Base-by-base conservation (phyloP, 2,797 vertebrate genomes). In the Zalophus californianus region DNA sequence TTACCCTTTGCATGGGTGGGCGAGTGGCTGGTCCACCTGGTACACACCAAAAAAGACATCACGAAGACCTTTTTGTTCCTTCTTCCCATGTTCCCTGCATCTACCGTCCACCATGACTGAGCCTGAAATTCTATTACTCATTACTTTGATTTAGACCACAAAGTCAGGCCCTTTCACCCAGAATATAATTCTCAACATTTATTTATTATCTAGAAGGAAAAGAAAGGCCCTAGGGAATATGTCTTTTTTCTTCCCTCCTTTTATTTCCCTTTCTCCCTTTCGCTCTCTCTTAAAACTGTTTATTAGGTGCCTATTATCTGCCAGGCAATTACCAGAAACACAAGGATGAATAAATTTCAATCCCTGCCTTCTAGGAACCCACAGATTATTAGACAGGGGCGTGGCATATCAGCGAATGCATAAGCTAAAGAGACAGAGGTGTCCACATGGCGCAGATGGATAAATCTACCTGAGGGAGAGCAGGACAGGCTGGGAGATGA, bases 101-200 rank as follows among this genome's bases (percentile, higher is more conserved):
- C 10, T 82, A 44, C 23, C 35, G 83, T 88, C 56, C 14, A 35
- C 7, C 2, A 4, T 25, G 35, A 50, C 41, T 44, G 35, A 62
- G 29, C 25, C 79, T 73, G 29, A 88, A 85, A 73, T 88, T 91
- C 75, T 21, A 27, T 85, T 44, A 79, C 29, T 93, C 70, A 27
- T 79, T 60, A 66, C n/a, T 96, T 78, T 94, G 48, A 54, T 60
- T 95, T 89, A 96, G 58, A 68, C n/a, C 87, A 89, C 27, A 66
- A 54, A 73, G 27, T 11, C 8, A 2, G 35, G 52, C 86, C 12
- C 2, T 64, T 90, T 38, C 72, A 68, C 14, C 60, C 50, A 41
- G 50, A 88, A 87, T 11, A 52, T 58, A 90, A 72, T 85, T 95
- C 91, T 64, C 62, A 95, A 94, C 96, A 62, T 50, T 5, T 29